A percentile compares a stretch with the other conserved stretches of the same genome.
phyloP scores from a whole-genome alignment of 2,113 vertebrate genomes.

The Girardinichthys multiradiatus region DNA sequence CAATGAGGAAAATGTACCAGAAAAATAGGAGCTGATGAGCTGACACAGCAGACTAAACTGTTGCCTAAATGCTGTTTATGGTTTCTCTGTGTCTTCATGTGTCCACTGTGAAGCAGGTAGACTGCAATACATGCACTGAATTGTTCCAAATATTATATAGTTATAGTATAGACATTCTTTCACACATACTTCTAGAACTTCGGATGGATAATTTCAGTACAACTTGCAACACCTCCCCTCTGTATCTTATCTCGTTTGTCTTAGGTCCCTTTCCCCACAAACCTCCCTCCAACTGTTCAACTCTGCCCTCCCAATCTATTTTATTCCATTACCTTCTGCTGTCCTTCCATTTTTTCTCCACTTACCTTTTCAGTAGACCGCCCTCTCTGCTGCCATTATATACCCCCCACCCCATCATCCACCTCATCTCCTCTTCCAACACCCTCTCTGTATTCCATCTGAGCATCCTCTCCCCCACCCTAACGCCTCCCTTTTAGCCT shows the following conservation, averaged over 20 bases:
- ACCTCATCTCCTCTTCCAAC: conserved; percentile 26
- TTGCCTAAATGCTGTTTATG: conserved; percentile 23
- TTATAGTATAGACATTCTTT: conserved; percentile 38
- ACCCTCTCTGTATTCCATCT: conserved; percentile 41
- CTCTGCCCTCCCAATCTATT: conserved; percentile 27
- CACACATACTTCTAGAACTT: conserved; percentile 39
- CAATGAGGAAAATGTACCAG: conserved; percentile 25
- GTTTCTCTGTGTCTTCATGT: conserved; percentile 25
- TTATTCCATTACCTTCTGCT: conserved; percentile 31
- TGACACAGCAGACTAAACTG: conserved; percentile 51
- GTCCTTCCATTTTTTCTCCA: conserved; percentile 31
- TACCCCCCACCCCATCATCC: conserved; percentile 25
- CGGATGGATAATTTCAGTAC: conserved; percentile 23
- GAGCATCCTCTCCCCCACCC: conserved; percentile 29
- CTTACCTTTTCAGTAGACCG: conserved; percentile 41
- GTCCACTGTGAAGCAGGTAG: conserved; percentile 46
- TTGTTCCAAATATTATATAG: conserved; percentile 23
- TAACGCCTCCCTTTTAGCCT: conserved; percentile 42
- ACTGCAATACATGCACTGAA: conserved; percentile 36
- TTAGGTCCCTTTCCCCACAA: background rate
- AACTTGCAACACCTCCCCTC: conserved; percentile 42
- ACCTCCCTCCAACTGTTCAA: background rate
- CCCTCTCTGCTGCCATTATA: conserved; percentile 37
- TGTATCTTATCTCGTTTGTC: conserved; percentile 11
- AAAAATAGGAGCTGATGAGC: conserved; percentile 49